Percentiles rank a stretch among this genome's conserved stretches.
phyloP scores from a whole-genome alignment of 2,113 vertebrate species.

The Saccopteryx bilineata region DNA sequence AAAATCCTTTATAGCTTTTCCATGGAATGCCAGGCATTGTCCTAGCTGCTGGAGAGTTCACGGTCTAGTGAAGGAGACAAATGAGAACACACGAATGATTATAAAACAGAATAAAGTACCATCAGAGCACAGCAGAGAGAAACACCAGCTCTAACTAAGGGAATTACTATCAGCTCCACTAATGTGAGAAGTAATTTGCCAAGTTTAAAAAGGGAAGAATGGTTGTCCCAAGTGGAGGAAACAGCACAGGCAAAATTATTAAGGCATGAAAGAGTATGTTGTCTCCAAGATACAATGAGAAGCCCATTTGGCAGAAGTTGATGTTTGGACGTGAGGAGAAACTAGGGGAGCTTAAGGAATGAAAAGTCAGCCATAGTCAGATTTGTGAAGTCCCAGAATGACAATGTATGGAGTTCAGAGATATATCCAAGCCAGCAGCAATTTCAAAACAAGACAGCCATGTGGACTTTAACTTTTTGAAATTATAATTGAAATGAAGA shows the following conservation, averaged over 20 bases:
- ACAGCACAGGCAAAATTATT: neutral
- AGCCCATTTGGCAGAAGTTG: neutral
- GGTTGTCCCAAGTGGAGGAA: neutral
- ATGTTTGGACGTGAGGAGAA: rapidly evolving
- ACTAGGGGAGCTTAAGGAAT: neutral
- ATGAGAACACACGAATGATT: neutral
- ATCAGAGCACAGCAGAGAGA: neutral
- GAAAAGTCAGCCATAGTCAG: neutral
- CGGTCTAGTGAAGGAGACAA: too few relatives aligned
- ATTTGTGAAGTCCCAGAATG: neutral
- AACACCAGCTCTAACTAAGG: neutral
- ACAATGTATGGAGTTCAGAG: neutral
- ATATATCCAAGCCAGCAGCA: neutral
- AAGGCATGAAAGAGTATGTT: neutral
- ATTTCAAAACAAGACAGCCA: constrained; percentile 46
- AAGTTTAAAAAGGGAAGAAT: neutral
- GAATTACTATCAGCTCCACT: neutral
- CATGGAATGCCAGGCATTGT: neutral
- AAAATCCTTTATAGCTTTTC: neutral
- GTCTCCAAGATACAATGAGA: neutral
- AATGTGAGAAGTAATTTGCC: neutral
- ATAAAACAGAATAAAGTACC: neutral
- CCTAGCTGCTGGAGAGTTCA: neutral
- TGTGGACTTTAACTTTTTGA: neutral
- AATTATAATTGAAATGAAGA: constrained; percentile 31